phyloP scores from a whole-genome alignment of 2,888 invertebrate species.

The Drosophila nr. fundita region DNA sequence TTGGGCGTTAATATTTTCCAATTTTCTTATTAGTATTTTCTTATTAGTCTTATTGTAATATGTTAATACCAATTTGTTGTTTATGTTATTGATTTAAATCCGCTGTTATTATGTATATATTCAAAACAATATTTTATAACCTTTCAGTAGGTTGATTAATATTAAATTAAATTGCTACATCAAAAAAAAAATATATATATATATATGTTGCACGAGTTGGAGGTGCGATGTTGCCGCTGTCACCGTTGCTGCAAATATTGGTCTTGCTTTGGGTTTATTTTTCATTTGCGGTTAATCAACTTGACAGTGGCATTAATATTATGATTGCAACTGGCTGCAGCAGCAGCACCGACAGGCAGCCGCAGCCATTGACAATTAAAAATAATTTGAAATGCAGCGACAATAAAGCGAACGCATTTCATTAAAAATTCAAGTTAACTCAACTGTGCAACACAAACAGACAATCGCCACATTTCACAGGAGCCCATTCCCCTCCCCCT shows the following conservation, averaged over 20 bases:
- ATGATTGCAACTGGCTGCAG: constrained; percentile 61
- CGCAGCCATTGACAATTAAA: constrained; percentile 75
- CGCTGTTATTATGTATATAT: too few species aligned
- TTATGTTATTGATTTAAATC: too few species aligned
- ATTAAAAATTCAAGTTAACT: constrained; percentile 73
- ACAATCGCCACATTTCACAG: constrained; percentile 42
- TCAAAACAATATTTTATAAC: too few species aligned
- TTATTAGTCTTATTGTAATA: too few species aligned
- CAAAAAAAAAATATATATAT: too few species aligned
- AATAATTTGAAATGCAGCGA: constrained; percentile 73
- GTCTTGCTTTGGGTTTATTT: constrained; percentile 14
- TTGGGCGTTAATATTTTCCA: too few species aligned
- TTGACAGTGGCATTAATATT: constrained; percentile 69
- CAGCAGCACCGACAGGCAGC: constrained; percentile 31
- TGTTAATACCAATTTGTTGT: too few species aligned
- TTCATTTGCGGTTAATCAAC: constrained; percentile 76
- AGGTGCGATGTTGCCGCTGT: constrained; percentile 10
- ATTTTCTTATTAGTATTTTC: too few species aligned
- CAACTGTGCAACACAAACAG: constrained; percentile 55
- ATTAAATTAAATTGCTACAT: too few species aligned
- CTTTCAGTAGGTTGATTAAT: too few species aligned
- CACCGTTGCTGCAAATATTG: constrained; percentile 14
- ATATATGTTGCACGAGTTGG: constrained; percentile 56
- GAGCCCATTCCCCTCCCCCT: constrained; percentile 6
- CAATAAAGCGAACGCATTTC: constrained; percentile 70